These are phyloP conservation scores for Drosophila maculinotata DNA, from an alignment of 2,888 invertebrate genomes.

Conservation along the genomic window DNA sequence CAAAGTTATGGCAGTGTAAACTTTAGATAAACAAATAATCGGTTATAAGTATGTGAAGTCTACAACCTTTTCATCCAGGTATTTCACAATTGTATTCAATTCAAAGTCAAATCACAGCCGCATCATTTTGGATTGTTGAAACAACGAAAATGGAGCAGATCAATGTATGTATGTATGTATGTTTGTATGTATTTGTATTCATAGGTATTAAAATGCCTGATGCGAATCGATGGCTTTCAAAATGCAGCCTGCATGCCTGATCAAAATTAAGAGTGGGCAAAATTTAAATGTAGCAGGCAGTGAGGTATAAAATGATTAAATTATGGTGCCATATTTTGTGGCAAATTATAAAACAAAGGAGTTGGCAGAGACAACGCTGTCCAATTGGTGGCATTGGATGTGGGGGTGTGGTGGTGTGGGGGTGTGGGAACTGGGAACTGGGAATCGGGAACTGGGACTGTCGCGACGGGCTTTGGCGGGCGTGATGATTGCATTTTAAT, in stretches of 20 bases:
- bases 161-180: neutral
- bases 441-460: constrained; percentile 27
- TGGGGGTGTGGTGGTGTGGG: constrained; percentile 14
- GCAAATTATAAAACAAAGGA: constrained; percentile 47
- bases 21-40: too few relatives aligned
- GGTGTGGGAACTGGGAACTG: constrained; percentile 18
- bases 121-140: constrained; percentile 52
- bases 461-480: constrained; percentile 35
- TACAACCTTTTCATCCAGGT: neutral
- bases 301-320: constrained; percentile 55
- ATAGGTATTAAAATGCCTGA: constrained; percentile 53
- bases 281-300: constrained; percentile 52
- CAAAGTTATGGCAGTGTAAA: too few relatives aligned
- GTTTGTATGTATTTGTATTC: too few relatives aligned
- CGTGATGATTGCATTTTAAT: constrained; percentile 84
- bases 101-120: constrained; percentile 54
- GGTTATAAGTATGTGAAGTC: neutral
- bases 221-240: constrained; percentile 56
- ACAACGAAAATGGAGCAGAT: constrained; percentile 70
- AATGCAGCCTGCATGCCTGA: constrained; percentile 67
- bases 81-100: constrained; percentile 34
- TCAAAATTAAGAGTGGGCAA: constrained; percentile 50
- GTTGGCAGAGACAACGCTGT: constrained; percentile 8
- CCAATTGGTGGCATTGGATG: constrained; percentile 1
- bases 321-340: constrained; percentile 64